Conservation (phyloP, 2,797 vertebrate genomes). For the Pithecia hirsuta region DNA sequence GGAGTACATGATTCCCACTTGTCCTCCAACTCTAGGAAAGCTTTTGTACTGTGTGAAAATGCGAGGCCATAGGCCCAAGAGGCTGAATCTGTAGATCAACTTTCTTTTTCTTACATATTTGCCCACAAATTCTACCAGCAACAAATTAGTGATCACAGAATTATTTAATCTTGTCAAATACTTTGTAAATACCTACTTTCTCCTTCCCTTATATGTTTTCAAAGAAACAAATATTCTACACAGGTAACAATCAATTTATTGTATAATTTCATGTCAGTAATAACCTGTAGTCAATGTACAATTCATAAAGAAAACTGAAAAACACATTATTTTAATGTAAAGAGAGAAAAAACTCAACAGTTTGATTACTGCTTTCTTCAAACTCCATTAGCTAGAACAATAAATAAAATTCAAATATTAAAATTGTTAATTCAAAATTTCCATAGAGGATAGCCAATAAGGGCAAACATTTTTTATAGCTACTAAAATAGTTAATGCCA, state of each 20-base stretch:
- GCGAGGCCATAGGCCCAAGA: neutral
- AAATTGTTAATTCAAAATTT: slow-evolving; percentile 1
- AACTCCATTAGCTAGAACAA: neutral
- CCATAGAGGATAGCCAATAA: neutral
- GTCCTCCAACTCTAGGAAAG: neutral
- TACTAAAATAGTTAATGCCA: neutral
- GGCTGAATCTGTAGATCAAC: neutral
- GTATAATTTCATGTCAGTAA: neutral
- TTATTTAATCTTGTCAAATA: slow-evolving; percentile 19
- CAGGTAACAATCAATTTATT: neutral
- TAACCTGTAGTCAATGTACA: neutral
- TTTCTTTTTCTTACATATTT: neutral
- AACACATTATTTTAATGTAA: neutral
- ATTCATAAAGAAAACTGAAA: neutral
- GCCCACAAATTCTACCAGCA: neutral
- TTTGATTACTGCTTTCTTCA: slow-evolving; percentile 12
- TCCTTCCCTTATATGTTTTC: neutral
- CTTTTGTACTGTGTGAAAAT: neutral
- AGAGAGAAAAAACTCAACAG: neutral
- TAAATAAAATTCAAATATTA: slow-evolving; percentile 39
- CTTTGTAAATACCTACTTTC: slow-evolving; percentile 27
- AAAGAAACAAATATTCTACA: slow-evolving; percentile 13
- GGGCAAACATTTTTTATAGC: neutral
- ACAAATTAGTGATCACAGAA: neutral
- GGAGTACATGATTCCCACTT: neutral